phyloP scores from a whole-genome alignment of 2,113 vertebrate genomes.

The Sardina pilchardus region DNA sequence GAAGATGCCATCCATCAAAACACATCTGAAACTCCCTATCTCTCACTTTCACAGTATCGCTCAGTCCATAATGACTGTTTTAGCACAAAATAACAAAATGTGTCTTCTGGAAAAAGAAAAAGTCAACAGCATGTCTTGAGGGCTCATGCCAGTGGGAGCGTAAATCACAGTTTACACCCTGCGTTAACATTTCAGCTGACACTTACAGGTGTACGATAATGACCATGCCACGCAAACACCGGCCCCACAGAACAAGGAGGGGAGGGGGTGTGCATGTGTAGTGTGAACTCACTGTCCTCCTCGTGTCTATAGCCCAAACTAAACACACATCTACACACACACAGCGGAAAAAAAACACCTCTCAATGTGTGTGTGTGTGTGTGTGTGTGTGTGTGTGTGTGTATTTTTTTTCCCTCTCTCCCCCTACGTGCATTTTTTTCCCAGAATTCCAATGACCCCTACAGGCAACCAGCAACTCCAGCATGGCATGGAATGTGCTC shows the following conservation, averaged over 20 bases:
- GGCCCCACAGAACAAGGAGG: not conserved
- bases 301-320: not conserved
- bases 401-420: conserved; percentile 36
- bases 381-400: conserved; percentile 38
- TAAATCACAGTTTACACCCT: conserved; percentile 39
- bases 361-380: conserved; percentile 45
- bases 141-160: conserved; percentile 27
- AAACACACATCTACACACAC: conserved; percentile 27
- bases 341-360: conserved; percentile 18
- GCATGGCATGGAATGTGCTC: conserved; percentile 90
- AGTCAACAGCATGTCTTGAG: conserved; percentile 24
- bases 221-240: not conserved
- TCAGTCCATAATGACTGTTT: not conserved
- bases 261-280: not conserved
- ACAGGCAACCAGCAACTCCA: conserved; percentile 85
- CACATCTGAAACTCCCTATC: conserved; percentile 5
- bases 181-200: conserved; percentile 36
- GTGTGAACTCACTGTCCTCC: not conserved
- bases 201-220: conserved; percentile 34
- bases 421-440: conserved; percentile 52
- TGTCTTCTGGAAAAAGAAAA: conserved; percentile 15
- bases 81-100: not conserved
- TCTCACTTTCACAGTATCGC: not conserved
- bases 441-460: conserved; percentile 87
- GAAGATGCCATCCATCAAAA: conserved; percentile 61